Conservation (phyloP, 2,888 invertebrate genomes). For the Drosophila flavopinicola region DNA sequence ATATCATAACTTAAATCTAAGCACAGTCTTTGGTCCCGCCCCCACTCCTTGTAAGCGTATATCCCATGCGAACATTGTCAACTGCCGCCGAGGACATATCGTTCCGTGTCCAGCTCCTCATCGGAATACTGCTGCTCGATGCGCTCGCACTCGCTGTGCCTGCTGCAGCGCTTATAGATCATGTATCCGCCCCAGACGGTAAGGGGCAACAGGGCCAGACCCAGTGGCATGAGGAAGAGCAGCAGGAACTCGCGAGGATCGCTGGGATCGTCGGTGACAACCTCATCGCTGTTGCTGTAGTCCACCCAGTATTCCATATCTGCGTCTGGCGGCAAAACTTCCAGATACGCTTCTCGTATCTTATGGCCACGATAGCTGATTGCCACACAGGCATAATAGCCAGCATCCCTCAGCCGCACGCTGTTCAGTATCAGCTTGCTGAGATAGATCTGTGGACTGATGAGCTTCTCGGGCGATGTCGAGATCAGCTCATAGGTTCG, state of each 20-base stretch:
- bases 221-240: constrained; percentile 83
- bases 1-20: constrained; percentile 20
- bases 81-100: constrained; percentile 68
- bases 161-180: constrained; percentile 66
- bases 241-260: constrained; percentile 77
- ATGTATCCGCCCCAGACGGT: constrained; percentile 81
- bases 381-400: constrained; percentile 83
- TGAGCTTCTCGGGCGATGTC: constrained; percentile 77
- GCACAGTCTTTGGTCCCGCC: constrained; percentile 58
- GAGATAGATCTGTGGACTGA: constrained; percentile 80
- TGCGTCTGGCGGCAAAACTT: constrained; percentile 51
- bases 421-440: constrained; percentile 83
- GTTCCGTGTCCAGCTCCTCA: constrained; percentile 68
- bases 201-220: constrained; percentile 80
- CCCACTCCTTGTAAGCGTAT: constrained; percentile 55
- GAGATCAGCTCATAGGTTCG: constrained; percentile 80
- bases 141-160: constrained; percentile 58
- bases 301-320: constrained; percentile 77
- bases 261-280: constrained; percentile 35
- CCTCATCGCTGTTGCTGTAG: constrained; percentile 63
- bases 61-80: constrained; percentile 18
- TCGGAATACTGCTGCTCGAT: constrained; percentile 66
- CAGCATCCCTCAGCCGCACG: constrained; percentile 75
- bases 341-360: constrained; percentile 81
- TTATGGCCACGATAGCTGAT: constrained; percentile 82